These are phyloP conservation scores for Drosophila nannoptera DNA, from an alignment of 1,140 invertebrate genomes.

Conservation along the genomic window DNA sequence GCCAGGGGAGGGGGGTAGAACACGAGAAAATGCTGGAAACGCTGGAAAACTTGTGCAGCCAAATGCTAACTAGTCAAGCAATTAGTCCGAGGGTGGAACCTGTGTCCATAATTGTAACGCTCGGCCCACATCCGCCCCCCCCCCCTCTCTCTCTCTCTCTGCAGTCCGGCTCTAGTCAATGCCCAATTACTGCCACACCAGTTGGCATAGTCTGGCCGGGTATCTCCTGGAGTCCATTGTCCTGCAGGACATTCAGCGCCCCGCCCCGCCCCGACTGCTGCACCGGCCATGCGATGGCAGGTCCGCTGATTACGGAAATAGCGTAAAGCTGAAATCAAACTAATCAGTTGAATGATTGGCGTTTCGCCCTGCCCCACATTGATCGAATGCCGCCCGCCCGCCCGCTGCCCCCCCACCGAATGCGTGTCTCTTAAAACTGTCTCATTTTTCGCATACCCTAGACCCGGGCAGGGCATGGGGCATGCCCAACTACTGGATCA, in stretches of 20 bases:
- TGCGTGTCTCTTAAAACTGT: slow-evolving; percentile 56
- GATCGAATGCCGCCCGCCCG: slow-evolving; percentile 8
- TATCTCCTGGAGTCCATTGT: slow-evolving; percentile 10
- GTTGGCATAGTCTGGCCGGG: slow-evolving; percentile 47
- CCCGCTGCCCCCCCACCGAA: background rate
- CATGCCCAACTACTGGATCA: too few species aligned
- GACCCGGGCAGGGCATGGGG: too few species aligned
- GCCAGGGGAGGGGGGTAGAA: background rate
- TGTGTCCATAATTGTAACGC: slow-evolving; percentile 52
- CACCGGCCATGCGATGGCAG: slow-evolving; percentile 21
- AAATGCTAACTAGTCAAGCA: slow-evolving; percentile 57
- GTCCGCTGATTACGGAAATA: slow-evolving; percentile 65
- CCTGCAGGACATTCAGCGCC: slow-evolving; percentile 3
- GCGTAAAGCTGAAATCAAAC: slow-evolving; percentile 68
- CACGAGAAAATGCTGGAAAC: slow-evolving; percentile 3
- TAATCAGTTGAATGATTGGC: slow-evolving; percentile 77
- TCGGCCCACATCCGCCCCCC: slow-evolving; percentile 34
- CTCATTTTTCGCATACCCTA: slow-evolving; percentile 9
- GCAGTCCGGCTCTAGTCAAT: background rate
- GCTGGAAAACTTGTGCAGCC: slow-evolving; percentile 20
- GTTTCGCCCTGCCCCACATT: slow-evolving; percentile 50
- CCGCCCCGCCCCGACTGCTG: background rate
- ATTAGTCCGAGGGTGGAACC: slow-evolving; percentile 38
- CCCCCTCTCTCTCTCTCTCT: too few species aligned
- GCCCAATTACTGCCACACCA: slow-evolving; percentile 69